These are phyloP conservation scores for Artemisiospiza belli DNA, from an alignment of 2,113 vertebrate species.

Conservation along the genomic window DNA sequence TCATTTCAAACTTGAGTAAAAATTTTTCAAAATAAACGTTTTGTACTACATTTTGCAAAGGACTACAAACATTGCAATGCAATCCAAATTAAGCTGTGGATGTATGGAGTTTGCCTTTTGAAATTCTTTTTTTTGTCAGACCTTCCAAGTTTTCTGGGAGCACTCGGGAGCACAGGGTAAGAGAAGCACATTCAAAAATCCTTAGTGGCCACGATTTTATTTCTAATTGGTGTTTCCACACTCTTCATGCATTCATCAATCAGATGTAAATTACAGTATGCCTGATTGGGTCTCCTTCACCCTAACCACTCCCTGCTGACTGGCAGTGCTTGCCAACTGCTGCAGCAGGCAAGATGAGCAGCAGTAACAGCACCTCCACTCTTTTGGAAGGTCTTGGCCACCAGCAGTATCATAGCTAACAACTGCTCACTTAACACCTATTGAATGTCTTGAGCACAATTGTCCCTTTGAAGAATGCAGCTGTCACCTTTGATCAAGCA, in stretches of 20 bases:
- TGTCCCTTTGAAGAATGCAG: constrained; percentile 27
- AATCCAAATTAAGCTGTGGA: background rate
- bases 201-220: background rate
- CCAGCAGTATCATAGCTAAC: constrained; percentile 22
- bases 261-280: constrained; percentile 56
- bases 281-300: constrained; percentile 51
- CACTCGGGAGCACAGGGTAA: background rate
- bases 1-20: background rate
- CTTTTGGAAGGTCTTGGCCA: constrained; percentile 13
- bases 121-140: background rate
- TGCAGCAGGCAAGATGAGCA: constrained; percentile 52
- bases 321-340: constrained; percentile 69
- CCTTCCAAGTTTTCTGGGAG: background rate
- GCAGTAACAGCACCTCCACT: constrained; percentile 5
- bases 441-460: background rate
- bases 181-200: background rate
- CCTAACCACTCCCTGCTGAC: constrained; percentile 55
- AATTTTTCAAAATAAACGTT: background rate
- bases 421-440: constrained; percentile 50
- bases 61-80: background rate
- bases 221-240: constrained; percentile 43
- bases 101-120: background rate
- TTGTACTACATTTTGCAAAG: background rate
- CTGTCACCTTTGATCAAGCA: background rate
- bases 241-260: constrained; percentile 45